Evolutionary conservation across 2,797 vertebrate genomes (phyloP).

Genomic region (Smutsia temminckii): DNA sequence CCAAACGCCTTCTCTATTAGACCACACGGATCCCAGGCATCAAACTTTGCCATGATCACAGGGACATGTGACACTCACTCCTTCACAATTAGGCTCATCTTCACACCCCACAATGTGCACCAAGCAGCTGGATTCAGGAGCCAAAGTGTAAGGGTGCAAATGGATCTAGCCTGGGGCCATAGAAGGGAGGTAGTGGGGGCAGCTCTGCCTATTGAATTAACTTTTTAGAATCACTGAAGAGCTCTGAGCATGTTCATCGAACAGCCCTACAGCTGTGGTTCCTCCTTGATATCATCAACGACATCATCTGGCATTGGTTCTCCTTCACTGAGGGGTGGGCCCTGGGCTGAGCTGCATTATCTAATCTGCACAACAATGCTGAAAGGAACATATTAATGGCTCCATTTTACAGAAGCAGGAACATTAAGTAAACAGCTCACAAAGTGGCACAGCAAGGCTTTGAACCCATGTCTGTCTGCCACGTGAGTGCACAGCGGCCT

Average conservation of each 20-base stretch:
- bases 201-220: not conserved
- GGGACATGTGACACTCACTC: not conserved
- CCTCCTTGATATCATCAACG: not conserved
- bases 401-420: not conserved
- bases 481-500: not conserved
- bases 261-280: not conserved
- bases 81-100: not conserved
- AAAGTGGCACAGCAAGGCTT: not conserved
- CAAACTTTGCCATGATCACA: not conserved
- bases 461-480: not conserved
- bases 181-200: fast-evolving
- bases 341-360: not conserved
- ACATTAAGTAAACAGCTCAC: not conserved
- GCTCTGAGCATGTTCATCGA: not conserved
- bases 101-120: not conserved
- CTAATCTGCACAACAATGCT: not conserved
- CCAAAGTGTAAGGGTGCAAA: not conserved
- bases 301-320: not conserved
- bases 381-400: not conserved
- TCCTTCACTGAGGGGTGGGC: not conserved
- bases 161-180: not conserved
- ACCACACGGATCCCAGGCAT: not conserved
- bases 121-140: not conserved
- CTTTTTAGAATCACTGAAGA: not conserved
- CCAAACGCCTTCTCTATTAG: constrained; percentile 7